Base-by-base conservation (phyloP, 2,888 invertebrate species). In the Cephus nigrinus region DNA sequence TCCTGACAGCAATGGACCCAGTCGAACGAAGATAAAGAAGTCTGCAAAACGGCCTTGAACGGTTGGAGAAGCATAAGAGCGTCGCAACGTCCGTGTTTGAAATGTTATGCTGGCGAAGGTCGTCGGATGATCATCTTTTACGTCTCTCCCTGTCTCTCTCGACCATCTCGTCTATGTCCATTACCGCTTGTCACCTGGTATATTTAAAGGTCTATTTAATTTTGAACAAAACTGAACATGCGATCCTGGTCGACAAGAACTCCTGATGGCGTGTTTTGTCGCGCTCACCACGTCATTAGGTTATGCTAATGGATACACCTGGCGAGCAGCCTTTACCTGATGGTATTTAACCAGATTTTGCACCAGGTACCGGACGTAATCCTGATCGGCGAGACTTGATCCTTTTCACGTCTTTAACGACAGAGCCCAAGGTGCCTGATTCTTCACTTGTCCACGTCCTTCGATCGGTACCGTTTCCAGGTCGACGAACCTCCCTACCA, bases 251-350 rank as follows among this genome's bases (percentile, higher is more conserved):
- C 32, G 55, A 55, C 71, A 33, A 3, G 11, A 31, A 71, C 31
- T 31, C 32, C 71, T 32, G 71, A 9, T 23, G 82, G 86, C 84
- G 85, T 86, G 85, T 88, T 87, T 88, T 87, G 84, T 85, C 83
- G 84, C 83, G 85, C 82, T 71, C 15, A 15, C 84, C 81, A 84
- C 84, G 84, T 88, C 89, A 86, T 88, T 88, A 87, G 85, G 86
- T 88, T 90, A 89, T 89, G 89, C 88, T 89, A 88, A 89, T 88
- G 88, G 86, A 86, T 86, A 86, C 89, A 89, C 87, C 88, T 89
- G 89, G 32, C 55, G 9, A 23, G 9, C 9, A 5, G 55, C 55
- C 9, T 23, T 23, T 23, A 9, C 23, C 23, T 55, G 1, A 5
- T 9, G 55, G 55, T 55, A 55, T 23, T 55, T 23, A 55, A 55